Conservation (phyloP, 2,113 vertebrate species). For the Puntigrus tetrazona region DNA sequence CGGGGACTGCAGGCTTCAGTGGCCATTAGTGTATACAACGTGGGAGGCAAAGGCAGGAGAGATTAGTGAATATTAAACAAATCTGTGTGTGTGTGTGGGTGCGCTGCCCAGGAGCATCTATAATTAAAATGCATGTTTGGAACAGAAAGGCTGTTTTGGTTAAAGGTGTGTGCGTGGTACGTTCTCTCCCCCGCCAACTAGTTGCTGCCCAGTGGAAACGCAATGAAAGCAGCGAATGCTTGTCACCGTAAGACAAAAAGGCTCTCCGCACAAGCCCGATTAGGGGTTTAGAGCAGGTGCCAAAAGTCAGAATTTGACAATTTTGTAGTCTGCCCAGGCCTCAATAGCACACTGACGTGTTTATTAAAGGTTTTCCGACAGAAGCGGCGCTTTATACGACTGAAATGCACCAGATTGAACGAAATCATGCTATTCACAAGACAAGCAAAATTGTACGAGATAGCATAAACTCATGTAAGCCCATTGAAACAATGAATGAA, state of each 20-base stretch:
- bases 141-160: conserved; percentile 27
- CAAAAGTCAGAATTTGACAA: conserved; percentile 11
- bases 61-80: conserved; percentile 38
- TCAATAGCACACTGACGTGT: background rate
- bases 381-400: background rate
- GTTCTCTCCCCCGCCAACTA: background rate
- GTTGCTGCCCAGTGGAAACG: conserved; percentile 14
- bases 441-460: background rate
- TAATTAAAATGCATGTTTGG: conserved; percentile 31
- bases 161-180: conserved; percentile 3
- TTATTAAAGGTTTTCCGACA: background rate
- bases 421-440: background rate
- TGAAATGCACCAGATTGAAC: background rate
- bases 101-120: conserved; percentile 11
- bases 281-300: background rate
- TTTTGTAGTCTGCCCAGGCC: background rate
- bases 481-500: background rate
- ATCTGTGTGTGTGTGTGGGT: conserved; percentile 16
- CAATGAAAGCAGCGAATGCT: conserved; percentile 6
- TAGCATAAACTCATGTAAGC: background rate
- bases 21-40: conserved; percentile 38
- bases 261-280: background rate
- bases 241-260: conserved; percentile 3
- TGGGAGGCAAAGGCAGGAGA: conserved; percentile 16
- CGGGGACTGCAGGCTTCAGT: conserved; percentile 41